Percentiles rank a stretch among this genome's conserved stretches.
Evolutionary conservation across 2,113 vertebrate genomes (phyloP).

Genomic region (Eidolon helvum): DNA sequence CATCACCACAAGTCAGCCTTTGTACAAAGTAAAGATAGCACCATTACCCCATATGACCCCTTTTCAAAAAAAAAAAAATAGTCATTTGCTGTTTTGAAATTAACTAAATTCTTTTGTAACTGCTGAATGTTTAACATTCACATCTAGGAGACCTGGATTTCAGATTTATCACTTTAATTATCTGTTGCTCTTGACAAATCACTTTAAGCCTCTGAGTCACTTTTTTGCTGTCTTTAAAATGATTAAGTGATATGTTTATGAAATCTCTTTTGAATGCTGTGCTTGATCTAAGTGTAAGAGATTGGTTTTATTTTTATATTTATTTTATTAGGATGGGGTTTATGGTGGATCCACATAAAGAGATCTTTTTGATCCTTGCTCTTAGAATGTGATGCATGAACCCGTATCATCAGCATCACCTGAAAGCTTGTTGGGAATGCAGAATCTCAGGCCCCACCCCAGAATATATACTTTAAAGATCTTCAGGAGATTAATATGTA

Average conservation of each 20-base stretch:
- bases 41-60: rapidly evolving
- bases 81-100: neutral
- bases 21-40: neutral
- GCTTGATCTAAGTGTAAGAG: neutral
- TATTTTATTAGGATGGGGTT: neutral
- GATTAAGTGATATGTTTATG: neutral
- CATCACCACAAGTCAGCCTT: neutral
- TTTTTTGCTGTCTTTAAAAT: neutral
- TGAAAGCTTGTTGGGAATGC: neutral
- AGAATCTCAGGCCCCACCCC: neutral
- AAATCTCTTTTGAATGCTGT: neutral
- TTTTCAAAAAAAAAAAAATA: neutral
- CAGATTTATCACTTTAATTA: neutral
- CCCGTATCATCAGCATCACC: neutral
- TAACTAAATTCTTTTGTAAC: neutral
- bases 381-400: neutral
- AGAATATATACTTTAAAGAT: neutral
- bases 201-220: neutral
- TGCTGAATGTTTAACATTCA: neutral
- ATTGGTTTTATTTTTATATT: neutral
- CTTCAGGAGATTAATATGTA: neutral
- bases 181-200: neutral
- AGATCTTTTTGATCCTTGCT: neutral
- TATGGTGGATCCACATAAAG: neutral
- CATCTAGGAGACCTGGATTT: neutral